These are phyloP conservation scores for Haliclona indistincta DNA, from an alignment of 37 sponge, comb jelly and placozoan species.

Conservation along the genomic window DNA sequence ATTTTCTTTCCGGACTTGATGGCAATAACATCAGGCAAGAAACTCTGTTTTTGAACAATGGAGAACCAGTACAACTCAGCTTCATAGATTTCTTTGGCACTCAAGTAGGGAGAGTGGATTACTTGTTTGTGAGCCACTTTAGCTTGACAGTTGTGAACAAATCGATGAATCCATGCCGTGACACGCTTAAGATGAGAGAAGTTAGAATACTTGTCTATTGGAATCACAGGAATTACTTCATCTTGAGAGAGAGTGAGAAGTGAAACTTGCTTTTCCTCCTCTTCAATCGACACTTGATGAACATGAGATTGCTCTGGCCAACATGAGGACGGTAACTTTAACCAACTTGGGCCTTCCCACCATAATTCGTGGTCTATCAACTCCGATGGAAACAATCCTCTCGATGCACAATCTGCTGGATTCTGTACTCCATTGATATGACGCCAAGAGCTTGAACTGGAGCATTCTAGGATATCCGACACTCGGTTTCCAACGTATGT, in stretches of 20 bases:
- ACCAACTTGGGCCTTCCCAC: background rate
- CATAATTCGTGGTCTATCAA: slow-evolving; percentile 1
- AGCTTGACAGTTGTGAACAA: slow-evolving; percentile 37
- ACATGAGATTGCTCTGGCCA: slow-evolving; percentile 5
- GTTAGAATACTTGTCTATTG: slow-evolving; percentile 14
- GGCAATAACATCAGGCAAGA: slow-evolving; percentile 5
- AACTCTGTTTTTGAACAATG: slow-evolving; percentile 1
- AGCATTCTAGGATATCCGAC: background rate
- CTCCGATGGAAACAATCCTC: slow-evolving; percentile 1
- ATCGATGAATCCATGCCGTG: slow-evolving; percentile 48
- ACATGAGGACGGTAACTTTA: background rate
- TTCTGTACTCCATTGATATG: slow-evolving; percentile 3
- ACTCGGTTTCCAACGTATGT: too few relatives aligned
- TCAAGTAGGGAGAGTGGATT: background rate
- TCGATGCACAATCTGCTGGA: slow-evolving; percentile 6
- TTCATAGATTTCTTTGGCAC: background rate
- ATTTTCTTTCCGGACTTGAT: slow-evolving; percentile 1
- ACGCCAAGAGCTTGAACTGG: background rate
- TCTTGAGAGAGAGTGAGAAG: background rate
- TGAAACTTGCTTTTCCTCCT: background rate
- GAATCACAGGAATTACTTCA: slow-evolving; percentile 9
- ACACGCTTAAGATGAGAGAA: slow-evolving; percentile 22
- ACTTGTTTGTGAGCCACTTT: background rate
- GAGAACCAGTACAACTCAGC: slow-evolving; percentile 15
- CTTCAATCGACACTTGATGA: background rate